Percentiles rank a stretch among this genome's conserved stretches.
Conservation (phyloP, 2,797 vertebrate genomes). For the Sebastes miniatus region DNA sequence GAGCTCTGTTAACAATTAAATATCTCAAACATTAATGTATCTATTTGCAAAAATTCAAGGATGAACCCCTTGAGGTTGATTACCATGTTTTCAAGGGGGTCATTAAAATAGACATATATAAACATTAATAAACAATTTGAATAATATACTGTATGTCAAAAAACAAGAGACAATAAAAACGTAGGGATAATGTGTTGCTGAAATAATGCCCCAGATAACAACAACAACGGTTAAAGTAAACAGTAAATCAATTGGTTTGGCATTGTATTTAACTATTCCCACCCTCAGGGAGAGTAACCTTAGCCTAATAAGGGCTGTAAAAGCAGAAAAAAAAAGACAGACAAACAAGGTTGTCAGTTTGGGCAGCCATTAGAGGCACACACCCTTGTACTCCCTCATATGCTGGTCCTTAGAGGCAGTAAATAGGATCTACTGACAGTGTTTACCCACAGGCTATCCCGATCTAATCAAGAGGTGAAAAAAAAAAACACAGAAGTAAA, state of each 20-base stretch:
- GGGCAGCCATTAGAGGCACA: constrained; percentile 20
- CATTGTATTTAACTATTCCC: constrained; percentile 11
- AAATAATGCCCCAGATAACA: background rate
- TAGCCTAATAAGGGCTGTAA: constrained; percentile 10
- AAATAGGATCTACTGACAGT: constrained; percentile 58
- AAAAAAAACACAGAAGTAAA: constrained; percentile 47
- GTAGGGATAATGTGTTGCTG: background rate
- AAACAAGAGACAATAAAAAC: background rate
- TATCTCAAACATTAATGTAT: background rate
- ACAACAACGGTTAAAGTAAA: background rate
- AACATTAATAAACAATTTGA: background rate
- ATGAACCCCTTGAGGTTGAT: background rate
- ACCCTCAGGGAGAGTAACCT: constrained; percentile 9
- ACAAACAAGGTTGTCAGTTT: constrained; percentile 27
- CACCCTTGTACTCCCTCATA: constrained; percentile 32
- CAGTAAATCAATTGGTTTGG: background rate
- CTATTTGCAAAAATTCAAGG: background rate
- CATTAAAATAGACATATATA: background rate
- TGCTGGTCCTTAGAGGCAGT: constrained; percentile 38
- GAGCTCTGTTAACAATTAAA: background rate
- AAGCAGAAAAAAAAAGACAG: constrained; percentile 8
- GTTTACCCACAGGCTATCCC: constrained; percentile 62
- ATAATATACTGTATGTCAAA: background rate
- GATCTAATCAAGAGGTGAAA: constrained; percentile 69
- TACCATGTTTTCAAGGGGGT: background rate